Conservation (phyloP, 2,113 vertebrate genomes). For the Cinclus mexicanus region DNA sequence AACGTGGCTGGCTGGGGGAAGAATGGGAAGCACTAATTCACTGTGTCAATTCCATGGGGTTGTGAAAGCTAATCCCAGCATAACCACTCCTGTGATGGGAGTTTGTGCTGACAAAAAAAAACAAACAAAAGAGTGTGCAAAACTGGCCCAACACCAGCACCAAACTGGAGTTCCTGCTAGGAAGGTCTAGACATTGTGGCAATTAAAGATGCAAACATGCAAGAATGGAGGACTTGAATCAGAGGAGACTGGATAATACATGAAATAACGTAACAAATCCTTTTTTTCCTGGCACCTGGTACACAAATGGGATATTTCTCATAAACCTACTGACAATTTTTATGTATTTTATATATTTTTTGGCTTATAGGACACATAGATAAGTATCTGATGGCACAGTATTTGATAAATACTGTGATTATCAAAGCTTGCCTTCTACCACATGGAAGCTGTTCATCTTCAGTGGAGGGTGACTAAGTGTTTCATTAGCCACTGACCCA, state of each 20-base stretch:
- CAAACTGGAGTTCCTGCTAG: neutral
- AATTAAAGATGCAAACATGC: neutral
- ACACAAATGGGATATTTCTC: neutral
- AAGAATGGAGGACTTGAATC: neutral
- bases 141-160: neutral
- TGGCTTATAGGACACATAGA: neutral
- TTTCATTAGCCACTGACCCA: slow-evolving; percentile 59
- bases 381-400: neutral
- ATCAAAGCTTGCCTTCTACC: slow-evolving; percentile 34
- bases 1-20: neutral
- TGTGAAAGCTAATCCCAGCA: neutral
- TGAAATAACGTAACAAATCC: neutral
- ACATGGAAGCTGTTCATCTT: slow-evolving; percentile 54
- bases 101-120: neutral
- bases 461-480: slow-evolving; percentile 61
- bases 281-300: neutral
- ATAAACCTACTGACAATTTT: neutral
- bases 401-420: slow-evolving; percentile 32
- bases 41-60: neutral
- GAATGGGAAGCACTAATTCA: neutral
- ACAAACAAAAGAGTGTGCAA: neutral
- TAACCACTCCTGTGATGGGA: neutral
- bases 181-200: neutral
- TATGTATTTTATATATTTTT: neutral
- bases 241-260: neutral